Conservation (phyloP, 2,113 vertebrate species). For the Antigone vipio region DNA sequence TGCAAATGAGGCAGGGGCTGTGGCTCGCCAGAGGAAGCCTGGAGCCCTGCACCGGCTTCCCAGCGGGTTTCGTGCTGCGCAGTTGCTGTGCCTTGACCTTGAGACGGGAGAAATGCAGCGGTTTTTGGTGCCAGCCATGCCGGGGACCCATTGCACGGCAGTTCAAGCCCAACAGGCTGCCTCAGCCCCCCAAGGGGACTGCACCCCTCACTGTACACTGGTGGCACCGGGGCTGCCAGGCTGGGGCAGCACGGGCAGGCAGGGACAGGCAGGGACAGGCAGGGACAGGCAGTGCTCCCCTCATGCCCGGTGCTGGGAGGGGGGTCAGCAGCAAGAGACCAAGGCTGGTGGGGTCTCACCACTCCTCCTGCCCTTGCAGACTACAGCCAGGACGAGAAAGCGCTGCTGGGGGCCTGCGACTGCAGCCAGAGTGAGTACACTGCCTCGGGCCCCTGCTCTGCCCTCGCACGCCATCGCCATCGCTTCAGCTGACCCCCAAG, state of each 20-base stretch:
- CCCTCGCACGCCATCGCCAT: rapidly evolving
- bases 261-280: neutral
- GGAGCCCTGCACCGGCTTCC: neutral
- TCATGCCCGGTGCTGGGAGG: no score
- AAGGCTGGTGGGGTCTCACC: neutral
- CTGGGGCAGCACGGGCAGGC: neutral
- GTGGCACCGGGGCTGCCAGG: neutral
- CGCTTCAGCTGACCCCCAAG: rapidly evolving
- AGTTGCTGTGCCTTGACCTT: neutral
- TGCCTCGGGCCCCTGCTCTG: neutral
- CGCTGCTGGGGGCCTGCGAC: constrained; percentile 89
- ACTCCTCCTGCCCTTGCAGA: constrained; percentile 73
- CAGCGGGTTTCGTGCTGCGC: neutral
- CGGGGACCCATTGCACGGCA: rapidly evolving
- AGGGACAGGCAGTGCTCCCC: neutral
- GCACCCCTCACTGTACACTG: neutral
- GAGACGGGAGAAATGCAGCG: neutral
- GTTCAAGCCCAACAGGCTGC: neutral
- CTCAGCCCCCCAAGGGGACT: neutral
- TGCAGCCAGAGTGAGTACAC: constrained; percentile 85
- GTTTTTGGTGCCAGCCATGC: neutral
- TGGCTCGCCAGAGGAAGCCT: rapidly evolving
- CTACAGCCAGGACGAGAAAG: constrained; percentile 95
- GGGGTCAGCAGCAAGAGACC: neutral
- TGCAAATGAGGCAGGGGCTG: neutral